A percentile compares a stretch with the other conserved stretches of the same genome.
Evolutionary conservation across 1,140 invertebrate genomes (phyloP).

Genomic region (Drosophila sulfurigaster): DNA sequence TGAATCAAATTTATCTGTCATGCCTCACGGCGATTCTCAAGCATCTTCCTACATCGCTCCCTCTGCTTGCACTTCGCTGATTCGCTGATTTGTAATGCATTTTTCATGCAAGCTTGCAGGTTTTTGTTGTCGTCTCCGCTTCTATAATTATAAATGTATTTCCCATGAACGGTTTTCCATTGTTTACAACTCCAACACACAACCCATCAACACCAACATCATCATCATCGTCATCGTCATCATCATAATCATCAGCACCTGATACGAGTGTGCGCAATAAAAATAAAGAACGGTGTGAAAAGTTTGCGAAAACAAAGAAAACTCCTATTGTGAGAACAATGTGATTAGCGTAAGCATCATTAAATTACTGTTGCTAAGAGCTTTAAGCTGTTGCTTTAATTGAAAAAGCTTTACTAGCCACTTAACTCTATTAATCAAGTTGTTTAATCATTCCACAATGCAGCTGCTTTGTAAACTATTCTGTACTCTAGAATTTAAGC

Average conservation of each 20-base stretch:
- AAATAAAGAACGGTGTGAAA: slow-evolving; percentile 65
- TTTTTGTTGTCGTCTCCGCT: not conserved
- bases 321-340: slow-evolving; percentile 35
- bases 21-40: slow-evolving; percentile 32
- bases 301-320: slow-evolving; percentile 47
- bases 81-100: slow-evolving; percentile 46
- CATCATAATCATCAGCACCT: slow-evolving; percentile 39
- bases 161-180: slow-evolving; percentile 64
- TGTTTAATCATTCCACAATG: not conserved
- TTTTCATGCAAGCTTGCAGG: slow-evolving; percentile 37
- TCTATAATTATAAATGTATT: slow-evolving; percentile 52
- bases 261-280: slow-evolving; percentile 56
- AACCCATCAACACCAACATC: slow-evolving; percentile 16
- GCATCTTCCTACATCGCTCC: slow-evolving; percentile 1
- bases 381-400: slow-evolving; percentile 15
- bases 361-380: slow-evolving; percentile 30
- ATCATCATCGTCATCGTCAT: slow-evolving; percentile 16
- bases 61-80: slow-evolving; percentile 20
- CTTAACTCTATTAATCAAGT: slow-evolving; percentile 11
- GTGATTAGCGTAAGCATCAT: slow-evolving; percentile 39
- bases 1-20: slow-evolving; percentile 28
- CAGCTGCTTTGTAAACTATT: no score
- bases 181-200: slow-evolving; percentile 52
- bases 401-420: slow-evolving; percentile 3
- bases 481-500: no score